phyloP scores from a whole-genome alignment of 2,113 vertebrate genomes.

The Sorex araneus region DNA sequence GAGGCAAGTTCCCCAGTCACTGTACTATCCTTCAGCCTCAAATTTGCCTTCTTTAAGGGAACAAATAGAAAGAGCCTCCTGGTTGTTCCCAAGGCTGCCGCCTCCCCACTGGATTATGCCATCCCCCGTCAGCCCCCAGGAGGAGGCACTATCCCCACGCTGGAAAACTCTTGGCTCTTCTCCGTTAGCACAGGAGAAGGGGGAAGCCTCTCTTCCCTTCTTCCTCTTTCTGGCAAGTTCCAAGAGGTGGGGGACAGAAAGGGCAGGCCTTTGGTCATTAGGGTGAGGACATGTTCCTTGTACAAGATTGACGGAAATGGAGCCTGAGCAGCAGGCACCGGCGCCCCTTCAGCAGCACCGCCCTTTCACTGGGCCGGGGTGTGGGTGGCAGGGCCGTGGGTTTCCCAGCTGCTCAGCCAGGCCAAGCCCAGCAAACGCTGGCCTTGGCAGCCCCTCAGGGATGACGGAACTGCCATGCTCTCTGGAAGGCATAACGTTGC shows the following conservation, averaged over 20 bases:
- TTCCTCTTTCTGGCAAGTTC: background rate
- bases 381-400: slow-evolving; percentile 58
- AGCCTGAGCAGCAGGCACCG: slow-evolving; percentile 43
- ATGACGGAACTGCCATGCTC: slow-evolving; percentile 62
- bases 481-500: slow-evolving; percentile 75
- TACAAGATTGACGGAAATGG: slow-evolving; percentile 67
- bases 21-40: no score
- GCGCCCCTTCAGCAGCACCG: slow-evolving; percentile 40
- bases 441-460: slow-evolving; percentile 75
- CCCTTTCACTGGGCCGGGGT: slow-evolving; percentile 47
- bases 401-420: slow-evolving; percentile 50
- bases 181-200: background rate
- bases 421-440: slow-evolving; percentile 57
- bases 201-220: background rate
- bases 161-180: no score
- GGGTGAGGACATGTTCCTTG: slow-evolving; percentile 63
- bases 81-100: no score
- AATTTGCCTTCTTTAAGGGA: no score
- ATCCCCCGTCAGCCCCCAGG: no score
- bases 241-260: slow-evolving; percentile 10
- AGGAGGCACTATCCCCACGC: no score
- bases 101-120: no score
- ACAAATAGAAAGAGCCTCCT: no score
- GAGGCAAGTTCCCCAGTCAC: no score
- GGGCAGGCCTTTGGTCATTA: slow-evolving; percentile 48